A percentile compares a stretch with the other conserved stretches of the same genome.
phyloP scores from a whole-genome alignment of 2,797 vertebrate species.

The Nasua narica region DNA sequence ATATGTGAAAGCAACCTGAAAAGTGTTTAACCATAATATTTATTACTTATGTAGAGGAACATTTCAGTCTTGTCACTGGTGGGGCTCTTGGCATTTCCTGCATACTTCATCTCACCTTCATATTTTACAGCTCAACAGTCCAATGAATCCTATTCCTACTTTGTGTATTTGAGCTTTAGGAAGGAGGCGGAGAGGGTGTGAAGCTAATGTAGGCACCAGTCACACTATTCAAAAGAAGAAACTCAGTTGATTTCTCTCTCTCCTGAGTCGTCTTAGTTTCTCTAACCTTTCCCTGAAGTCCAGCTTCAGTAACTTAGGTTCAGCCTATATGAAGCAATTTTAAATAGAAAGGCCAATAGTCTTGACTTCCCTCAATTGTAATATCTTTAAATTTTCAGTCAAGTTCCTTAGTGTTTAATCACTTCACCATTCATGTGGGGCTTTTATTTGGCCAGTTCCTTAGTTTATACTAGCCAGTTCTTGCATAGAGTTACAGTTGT shows the following conservation, averaged over 20 bases:
- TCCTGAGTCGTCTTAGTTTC: background rate
- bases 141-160: background rate
- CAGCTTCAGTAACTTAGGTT: background rate
- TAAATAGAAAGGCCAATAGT: background rate
- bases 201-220: background rate
- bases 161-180: background rate
- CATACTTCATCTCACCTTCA: background rate
- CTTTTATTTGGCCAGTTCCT: background rate
- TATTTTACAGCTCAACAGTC: background rate
- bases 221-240: background rate
- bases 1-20: background rate
- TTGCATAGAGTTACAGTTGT: background rate
- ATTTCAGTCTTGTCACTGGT: background rate
- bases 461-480: background rate
- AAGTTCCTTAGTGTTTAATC: background rate
- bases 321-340: background rate
- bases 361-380: background rate
- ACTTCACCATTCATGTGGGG: background rate
- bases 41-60: background rate
- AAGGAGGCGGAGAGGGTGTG: background rate
- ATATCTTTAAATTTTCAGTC: background rate
- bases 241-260: background rate
- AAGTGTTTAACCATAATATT: background rate
- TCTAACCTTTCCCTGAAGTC: background rate
- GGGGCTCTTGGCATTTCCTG: background rate